Evolutionary conservation across 1,140 invertebrate genomes (phyloP).

Genomic region (Bicyclus anynana): DNA sequence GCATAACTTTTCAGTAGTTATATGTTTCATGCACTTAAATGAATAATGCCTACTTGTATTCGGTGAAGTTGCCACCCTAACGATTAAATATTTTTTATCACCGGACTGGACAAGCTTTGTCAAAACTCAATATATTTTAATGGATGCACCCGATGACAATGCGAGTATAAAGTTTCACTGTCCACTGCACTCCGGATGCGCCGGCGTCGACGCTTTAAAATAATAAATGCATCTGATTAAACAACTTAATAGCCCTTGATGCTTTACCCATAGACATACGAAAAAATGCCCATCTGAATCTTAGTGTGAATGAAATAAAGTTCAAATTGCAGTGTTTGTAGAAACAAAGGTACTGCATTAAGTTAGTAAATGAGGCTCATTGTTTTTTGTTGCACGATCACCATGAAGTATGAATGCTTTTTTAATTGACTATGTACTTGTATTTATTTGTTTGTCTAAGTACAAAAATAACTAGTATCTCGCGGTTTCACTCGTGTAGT

Average conservation of each 20-base stretch:
- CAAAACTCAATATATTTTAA: constrained; percentile 1
- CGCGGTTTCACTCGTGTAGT: no score
- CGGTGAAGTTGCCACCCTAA: no score
- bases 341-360: not conserved
- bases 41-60: no score
- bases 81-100: no score
- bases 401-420: constrained; percentile 33
- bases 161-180: constrained; percentile 25
- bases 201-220: constrained; percentile 29
- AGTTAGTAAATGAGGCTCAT: constrained; percentile 18
- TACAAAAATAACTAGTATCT: no score
- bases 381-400: constrained; percentile 26
- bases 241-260: constrained; percentile 35
- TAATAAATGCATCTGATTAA: constrained; percentile 38
- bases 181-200: constrained; percentile 33
- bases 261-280: constrained; percentile 8
- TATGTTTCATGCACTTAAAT: no score
- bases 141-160: not conserved
- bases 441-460: no score
- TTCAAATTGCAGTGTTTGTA: constrained; percentile 16
- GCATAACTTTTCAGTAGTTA: no score
- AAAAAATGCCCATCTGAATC: not conserved
- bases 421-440: constrained; percentile 46
- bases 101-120: no score
- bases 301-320: constrained; percentile 17